Conservation (phyloP, 1,140 invertebrate species). For the Cataglyphis hispanica region DNA sequence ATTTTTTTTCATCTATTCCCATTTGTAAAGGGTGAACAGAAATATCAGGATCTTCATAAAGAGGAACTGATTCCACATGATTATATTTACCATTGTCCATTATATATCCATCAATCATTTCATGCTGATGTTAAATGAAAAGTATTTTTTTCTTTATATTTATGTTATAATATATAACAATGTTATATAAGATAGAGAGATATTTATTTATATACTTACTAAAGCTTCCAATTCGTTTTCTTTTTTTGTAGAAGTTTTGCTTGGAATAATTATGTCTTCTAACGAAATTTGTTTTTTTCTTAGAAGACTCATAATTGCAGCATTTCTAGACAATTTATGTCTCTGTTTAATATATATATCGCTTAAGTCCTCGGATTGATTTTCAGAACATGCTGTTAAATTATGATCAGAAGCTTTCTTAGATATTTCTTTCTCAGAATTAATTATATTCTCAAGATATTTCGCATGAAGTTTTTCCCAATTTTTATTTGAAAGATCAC, state of each 20-base stretch:
- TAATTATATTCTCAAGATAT: not conserved
- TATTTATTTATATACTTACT: slow-evolving; percentile 10
- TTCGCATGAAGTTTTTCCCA: slow-evolving; percentile 1
- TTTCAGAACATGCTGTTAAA: not conserved
- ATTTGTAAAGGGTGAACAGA: slow-evolving; percentile 61
- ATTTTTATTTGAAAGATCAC: slow-evolving; percentile 52
- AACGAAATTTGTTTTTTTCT: slow-evolving; percentile 33
- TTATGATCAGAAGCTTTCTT: not conserved
- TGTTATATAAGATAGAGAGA: not conserved
- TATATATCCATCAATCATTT: not conserved
- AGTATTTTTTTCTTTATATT: slow-evolving; percentile 26
- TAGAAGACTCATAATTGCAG: slow-evolving; percentile 64
- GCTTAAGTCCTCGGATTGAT: not conserved
- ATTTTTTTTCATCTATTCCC: slow-evolving; percentile 47
- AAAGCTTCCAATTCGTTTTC: not conserved
- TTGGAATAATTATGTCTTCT: slow-evolving; percentile 37
- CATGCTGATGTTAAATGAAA: slow-evolving; percentile 28
- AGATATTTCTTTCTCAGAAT: not conserved
- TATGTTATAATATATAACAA: not conserved
- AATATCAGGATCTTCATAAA: slow-evolving; percentile 58
- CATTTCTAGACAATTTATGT: slow-evolving; percentile 35
- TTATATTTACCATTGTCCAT: not conserved
- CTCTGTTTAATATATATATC: not conserved
- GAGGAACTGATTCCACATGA: slow-evolving; percentile 42
- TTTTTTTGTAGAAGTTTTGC: not conserved